A percentile compares a stretch with the other conserved stretches of the same genome.
These are phyloP conservation scores for Chaetogeoica ovagalla DNA, from an alignment of 2,888 invertebrate species.

Conservation along the genomic window DNA sequence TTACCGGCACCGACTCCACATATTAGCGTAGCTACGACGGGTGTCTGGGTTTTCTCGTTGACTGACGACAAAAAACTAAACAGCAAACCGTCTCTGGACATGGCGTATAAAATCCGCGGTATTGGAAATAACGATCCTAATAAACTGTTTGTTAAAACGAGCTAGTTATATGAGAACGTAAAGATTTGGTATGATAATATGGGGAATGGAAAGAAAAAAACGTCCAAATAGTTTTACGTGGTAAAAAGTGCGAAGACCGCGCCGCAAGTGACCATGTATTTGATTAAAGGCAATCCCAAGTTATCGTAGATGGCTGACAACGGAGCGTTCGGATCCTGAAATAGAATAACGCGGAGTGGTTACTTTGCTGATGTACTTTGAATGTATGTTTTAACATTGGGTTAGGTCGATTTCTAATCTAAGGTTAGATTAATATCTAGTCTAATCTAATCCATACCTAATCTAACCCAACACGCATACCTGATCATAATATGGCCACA, in stretches of 20 bases:
- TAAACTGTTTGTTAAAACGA: conserved; percentile 64
- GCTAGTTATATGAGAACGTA: conserved; percentile 62
- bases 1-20: conserved; percentile 76
- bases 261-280: conserved; percentile 88
- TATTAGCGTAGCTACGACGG: conserved; percentile 73
- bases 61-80: conserved; percentile 74
- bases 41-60: conserved; percentile 75
- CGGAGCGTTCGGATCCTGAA: conserved; percentile 78
- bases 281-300: conserved; percentile 75
- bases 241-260: conserved; percentile 91
- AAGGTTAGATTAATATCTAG: no score
- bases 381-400: no score
- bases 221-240: conserved; percentile 58
- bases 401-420: no score
- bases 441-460: no score
- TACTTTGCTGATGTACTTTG: no score
- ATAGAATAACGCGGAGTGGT: not conserved
- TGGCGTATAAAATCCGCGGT: conserved; percentile 85
- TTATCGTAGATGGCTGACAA: conserved; percentile 82
- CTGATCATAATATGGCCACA: conserved; percentile 88
- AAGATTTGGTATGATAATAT: not conserved
- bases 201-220: no score
- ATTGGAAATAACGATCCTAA: conserved; percentile 87
- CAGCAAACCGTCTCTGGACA: conserved; percentile 85
- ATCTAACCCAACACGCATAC: conserved; percentile 60